Percentiles rank a stretch among this genome's conserved stretches.
phyloP scores from a whole-genome alignment of 2,113 vertebrate genomes.

The Spea bombifrons region DNA sequence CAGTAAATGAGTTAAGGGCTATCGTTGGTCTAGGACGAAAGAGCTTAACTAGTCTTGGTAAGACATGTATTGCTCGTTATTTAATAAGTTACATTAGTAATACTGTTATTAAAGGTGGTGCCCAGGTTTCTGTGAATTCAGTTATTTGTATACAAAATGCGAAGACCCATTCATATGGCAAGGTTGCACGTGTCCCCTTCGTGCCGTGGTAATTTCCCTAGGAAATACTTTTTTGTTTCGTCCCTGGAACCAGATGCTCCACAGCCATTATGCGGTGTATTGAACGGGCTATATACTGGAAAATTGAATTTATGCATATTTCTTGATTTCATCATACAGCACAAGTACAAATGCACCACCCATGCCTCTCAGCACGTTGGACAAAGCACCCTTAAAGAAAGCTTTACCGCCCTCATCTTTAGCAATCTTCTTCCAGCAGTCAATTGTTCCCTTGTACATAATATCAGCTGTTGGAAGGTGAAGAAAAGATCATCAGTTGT shows the following conservation, averaged over 20 bases:
- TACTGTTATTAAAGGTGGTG: slow-evolving; percentile 27
- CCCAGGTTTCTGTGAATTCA: slow-evolving; percentile 51
- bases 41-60: slow-evolving; percentile 13
- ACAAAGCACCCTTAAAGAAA: slow-evolving; percentile 99
- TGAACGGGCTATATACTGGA: slow-evolving; percentile 55
- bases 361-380: slow-evolving; percentile 97
- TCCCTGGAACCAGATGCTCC: slow-evolving; percentile 61
- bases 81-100: slow-evolving; percentile 35
- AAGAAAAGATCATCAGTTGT: not conserved
- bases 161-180: slow-evolving; percentile 16
- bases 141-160: slow-evolving; percentile 62
- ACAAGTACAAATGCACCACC: slow-evolving; percentile 96
- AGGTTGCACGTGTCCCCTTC: slow-evolving; percentile 50
- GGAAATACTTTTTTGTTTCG: slow-evolving; percentile 66
- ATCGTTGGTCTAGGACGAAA: not conserved
- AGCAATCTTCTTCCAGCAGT: slow-evolving; percentile 95
- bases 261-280: slow-evolving; percentile 65
- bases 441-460: slow-evolving; percentile 95
- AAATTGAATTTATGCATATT: slow-evolving; percentile 73
- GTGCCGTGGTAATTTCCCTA: slow-evolving; percentile 62
- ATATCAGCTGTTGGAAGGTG: slow-evolving; percentile 85
- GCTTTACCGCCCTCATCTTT: slow-evolving; percentile 90
- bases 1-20: not conserved
- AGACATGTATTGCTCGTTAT: slow-evolving; percentile 48
- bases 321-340: slow-evolving; percentile 98